Evolutionary conservation across 2,888 invertebrate species (phyloP).

Genomic region (Chloromyia formosa): DNA sequence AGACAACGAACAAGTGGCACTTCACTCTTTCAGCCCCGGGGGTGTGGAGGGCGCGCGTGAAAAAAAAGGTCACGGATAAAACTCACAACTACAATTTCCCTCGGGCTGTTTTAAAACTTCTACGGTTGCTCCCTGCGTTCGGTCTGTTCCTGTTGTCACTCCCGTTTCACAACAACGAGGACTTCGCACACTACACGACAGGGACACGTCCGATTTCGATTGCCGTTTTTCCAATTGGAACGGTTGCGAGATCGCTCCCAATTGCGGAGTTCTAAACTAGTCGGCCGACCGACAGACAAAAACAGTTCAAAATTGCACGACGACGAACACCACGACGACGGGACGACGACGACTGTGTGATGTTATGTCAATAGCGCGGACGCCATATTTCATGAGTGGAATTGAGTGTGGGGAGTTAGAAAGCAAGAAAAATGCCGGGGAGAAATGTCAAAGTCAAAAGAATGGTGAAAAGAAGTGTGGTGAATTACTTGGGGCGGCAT

Average conservation of each 20-base stretch:
- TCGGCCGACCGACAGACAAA: too few relatives aligned
- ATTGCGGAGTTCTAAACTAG: too few relatives aligned
- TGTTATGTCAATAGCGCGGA: constrained; percentile 41
- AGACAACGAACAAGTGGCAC: constrained; percentile 25
- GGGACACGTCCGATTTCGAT: too few relatives aligned
- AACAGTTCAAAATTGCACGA: too few relatives aligned
- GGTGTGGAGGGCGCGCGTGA: constrained; percentile 1
- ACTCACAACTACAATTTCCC: too few relatives aligned
- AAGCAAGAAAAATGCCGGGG: constrained; percentile 3
- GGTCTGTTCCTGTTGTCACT: too few relatives aligned
- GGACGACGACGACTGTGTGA: background rate
- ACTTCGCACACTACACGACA: background rate
- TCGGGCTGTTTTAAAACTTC: too few relatives aligned
- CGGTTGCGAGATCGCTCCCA: too few relatives aligned
- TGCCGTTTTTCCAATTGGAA: too few relatives aligned
- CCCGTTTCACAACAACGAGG: background rate
- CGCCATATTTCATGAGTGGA: constrained; percentile 25
- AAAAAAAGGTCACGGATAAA: too few relatives aligned
- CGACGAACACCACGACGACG: background rate
- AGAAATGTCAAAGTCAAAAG: constrained; percentile 23
- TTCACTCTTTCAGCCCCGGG: background rate
- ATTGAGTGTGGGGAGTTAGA: constrained; percentile 4
- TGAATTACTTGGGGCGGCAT: too few relatives aligned
- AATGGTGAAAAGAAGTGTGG: too few relatives aligned
- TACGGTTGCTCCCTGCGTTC: constrained; percentile 2